Evolutionary conservation across 2,888 invertebrate species (phyloP), one percentile per base, ranked within the genome.

Genomic region (Alloscopus bannaensis): DNA sequence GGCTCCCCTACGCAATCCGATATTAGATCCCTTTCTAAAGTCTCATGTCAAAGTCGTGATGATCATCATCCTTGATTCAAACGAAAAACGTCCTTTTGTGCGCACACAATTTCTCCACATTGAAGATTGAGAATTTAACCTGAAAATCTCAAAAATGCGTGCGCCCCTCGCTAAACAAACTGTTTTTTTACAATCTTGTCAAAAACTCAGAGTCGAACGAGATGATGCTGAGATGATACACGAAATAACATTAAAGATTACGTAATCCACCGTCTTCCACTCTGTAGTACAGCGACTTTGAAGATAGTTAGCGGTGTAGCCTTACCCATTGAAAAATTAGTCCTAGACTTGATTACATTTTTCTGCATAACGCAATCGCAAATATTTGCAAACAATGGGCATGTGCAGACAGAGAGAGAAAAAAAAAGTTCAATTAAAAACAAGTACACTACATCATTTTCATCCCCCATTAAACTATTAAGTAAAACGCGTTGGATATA

Each of bases 321-420:
- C 3, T 4, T 52, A 20, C 3, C 52, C 16, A 3, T 8, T 8
- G 6, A n/a, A 52, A n/a, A 52, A 52, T 52, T 52, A 52, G 52
- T 52, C 20, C 59, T 59, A 22, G 20, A n/a, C 36, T 60, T 60
- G 40, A 60, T 60, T 60, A 60, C 60, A 20, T 36, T 36, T 13
- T 13, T 36, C 36, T 36, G 52, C 55, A 42, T 72, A n/a, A 66
- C 69, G 71, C 71, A 72, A 80, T n/a, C 72, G 68, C 20, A 36
- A n/a, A 16, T 24, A 76, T 80, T 72, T 80, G 79, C 79, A 80
- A 80, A 72, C 72, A 80, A 80, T 80, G n/a, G n/a, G n/a, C n/a
- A n/a, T n/a, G n/a, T n/a, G n/a, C n/a, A n/a, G n/a, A n/a, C n/a
- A n/a, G n/a, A n/a, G n/a, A n/a, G n/a, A 28, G 68, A 52, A 47